phyloP scores from a whole-genome alignment of 2,797 vertebrate species.

The Sebastes iracundus region DNA sequence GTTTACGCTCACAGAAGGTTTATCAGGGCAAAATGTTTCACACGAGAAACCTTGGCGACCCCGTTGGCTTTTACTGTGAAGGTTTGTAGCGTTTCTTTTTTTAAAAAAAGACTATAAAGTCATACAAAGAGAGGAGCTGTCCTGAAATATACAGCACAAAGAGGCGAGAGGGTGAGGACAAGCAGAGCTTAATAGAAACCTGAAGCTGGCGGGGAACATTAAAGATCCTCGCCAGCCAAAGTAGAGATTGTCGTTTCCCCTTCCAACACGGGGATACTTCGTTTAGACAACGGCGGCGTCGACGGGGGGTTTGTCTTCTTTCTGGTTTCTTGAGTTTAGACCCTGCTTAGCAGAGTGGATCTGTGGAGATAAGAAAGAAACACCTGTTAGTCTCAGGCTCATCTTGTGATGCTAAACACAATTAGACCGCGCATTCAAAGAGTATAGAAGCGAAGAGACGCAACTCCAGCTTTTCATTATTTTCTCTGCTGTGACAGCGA shows the following conservation, averaged over 20 bases:
- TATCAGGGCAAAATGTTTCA: not conserved
- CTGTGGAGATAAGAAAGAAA: slow-evolving; percentile 70
- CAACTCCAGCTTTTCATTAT: too few species aligned
- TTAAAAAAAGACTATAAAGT: slow-evolving; percentile 68
- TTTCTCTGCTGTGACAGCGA: too few species aligned
- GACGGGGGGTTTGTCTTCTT: not conserved
- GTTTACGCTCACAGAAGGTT: slow-evolving; percentile 12
- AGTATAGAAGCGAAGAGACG: not conserved
- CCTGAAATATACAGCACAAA: slow-evolving; percentile 77
- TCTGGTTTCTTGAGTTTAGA: slow-evolving; percentile 49
- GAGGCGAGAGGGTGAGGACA: slow-evolving; percentile 28
- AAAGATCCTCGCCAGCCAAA: slow-evolving; percentile 47
- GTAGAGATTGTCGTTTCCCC: slow-evolving; percentile 79
- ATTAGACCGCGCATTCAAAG: not conserved
- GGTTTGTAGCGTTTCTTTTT: slow-evolving; percentile 18
- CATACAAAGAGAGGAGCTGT: slow-evolving; percentile 78
- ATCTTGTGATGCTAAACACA: not conserved
- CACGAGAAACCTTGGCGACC: not conserved
- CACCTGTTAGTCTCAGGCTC: not conserved
- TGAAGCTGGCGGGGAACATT: slow-evolving; percentile 3
- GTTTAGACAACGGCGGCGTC: slow-evolving; percentile 41
- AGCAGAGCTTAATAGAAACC: slow-evolving; percentile 44
- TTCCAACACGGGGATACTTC: slow-evolving; percentile 68
- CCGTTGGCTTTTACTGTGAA: slow-evolving; percentile 3
- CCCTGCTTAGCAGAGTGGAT: slow-evolving; percentile 89